phyloP scores from a whole-genome alignment of 2,113 vertebrate genomes.

The Oxygymnocypris stewartii region DNA sequence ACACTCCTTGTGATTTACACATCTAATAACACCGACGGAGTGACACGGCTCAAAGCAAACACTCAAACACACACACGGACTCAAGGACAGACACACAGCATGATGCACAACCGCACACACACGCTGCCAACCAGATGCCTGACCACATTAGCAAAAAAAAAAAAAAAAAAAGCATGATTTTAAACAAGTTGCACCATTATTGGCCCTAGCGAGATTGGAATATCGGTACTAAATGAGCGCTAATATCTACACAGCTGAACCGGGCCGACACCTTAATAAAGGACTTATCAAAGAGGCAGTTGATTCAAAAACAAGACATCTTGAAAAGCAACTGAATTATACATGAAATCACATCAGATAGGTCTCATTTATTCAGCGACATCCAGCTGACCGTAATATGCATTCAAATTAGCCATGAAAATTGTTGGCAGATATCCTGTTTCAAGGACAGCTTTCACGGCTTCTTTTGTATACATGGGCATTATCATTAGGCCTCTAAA shows the following conservation, averaged over 20 bases:
- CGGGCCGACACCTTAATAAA: slow-evolving; percentile 32
- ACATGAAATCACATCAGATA: slow-evolving; percentile 35
- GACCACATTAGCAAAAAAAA: slow-evolving; percentile 41
- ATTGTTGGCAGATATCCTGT: slow-evolving; percentile 13
- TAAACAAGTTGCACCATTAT: slow-evolving; percentile 7
- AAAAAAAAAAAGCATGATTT: slow-evolving; percentile 30
- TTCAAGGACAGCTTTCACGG: slow-evolving; percentile 58
- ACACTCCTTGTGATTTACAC: slow-evolving; percentile 23
- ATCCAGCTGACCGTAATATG: slow-evolving; percentile 65
- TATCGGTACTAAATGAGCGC: slow-evolving; percentile 18
- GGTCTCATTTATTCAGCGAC: slow-evolving; percentile 58
- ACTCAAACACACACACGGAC: neutral
- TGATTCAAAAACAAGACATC: slow-evolving; percentile 28
- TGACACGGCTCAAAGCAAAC: slow-evolving; percentile 19
- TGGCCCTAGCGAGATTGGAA: neutral
- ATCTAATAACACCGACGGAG: neutral
- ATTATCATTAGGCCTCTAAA: slow-evolving; percentile 67
- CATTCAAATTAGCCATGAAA: slow-evolving; percentile 50
- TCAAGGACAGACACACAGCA: slow-evolving; percentile 30
- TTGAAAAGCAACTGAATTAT: slow-evolving; percentile 35
- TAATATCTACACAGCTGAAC: slow-evolving; percentile 30
- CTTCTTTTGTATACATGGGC: slow-evolving; percentile 60
- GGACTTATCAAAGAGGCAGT: slow-evolving; percentile 22
- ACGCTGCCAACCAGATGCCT: slow-evolving; percentile 31
- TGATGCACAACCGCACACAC: neutral